Evolutionary conservation across 1,140 invertebrate species (phyloP).

Genomic region (Nautilus pompilius): DNA sequence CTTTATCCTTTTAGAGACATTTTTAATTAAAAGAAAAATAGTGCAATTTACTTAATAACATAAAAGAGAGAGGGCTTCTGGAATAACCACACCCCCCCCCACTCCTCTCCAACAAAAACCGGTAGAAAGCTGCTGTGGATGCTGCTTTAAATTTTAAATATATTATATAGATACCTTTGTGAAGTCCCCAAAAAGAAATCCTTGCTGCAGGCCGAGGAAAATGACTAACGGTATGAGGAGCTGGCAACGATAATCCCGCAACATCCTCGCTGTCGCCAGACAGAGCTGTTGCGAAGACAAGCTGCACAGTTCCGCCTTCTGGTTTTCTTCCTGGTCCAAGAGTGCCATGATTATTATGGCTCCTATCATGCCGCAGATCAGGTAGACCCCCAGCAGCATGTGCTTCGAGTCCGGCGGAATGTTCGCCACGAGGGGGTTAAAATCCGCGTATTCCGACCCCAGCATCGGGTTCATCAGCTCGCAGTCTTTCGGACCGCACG

Average conservation of each 20-base stretch:
- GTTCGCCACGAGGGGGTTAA: conserved; percentile 10
- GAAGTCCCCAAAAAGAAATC: conserved; percentile 56
- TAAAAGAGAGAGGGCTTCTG: too few relatives aligned
- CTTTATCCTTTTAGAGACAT: too few relatives aligned
- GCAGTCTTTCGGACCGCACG: conserved; percentile 21
- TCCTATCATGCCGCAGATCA: conserved; percentile 44
- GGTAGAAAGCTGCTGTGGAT: too few relatives aligned
- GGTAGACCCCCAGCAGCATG: conserved; percentile 44
- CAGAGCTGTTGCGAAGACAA: conserved; percentile 33
- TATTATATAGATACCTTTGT: too few relatives aligned
- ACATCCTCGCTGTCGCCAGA: conserved; percentile 40
- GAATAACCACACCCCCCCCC: too few relatives aligned
- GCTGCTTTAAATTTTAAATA: too few relatives aligned
- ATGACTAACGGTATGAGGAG: conserved; percentile 52
- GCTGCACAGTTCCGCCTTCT: conserved; percentile 16
- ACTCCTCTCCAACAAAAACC: too few relatives aligned
- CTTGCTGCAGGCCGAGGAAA: conserved; percentile 55
- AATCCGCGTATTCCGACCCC: conserved; percentile 18
- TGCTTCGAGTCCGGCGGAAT: conserved; percentile 36
- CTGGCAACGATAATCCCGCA: conserved; percentile 48
- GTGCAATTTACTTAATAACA: too few relatives aligned
- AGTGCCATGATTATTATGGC: conserved; percentile 37
- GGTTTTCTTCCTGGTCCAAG: conserved; percentile 32
- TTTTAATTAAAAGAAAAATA: too few relatives aligned
- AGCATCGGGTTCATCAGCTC: conserved; percentile 11